Conservation (phyloP, 2,888 invertebrate species). For the Xestobium rufovillosum region DNA sequence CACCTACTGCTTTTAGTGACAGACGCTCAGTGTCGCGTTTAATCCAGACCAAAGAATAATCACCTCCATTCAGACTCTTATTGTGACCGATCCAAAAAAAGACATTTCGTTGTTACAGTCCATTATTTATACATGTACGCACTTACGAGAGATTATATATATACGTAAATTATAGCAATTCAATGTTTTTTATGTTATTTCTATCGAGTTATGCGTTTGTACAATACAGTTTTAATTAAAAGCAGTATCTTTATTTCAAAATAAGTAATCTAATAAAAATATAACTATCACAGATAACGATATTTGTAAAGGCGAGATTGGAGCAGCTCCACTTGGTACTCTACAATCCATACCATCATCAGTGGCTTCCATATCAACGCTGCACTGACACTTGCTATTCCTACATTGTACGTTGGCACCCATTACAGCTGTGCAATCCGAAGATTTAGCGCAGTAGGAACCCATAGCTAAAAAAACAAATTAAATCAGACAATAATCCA, state of each 20-base stretch:
- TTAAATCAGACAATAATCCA: neutral
- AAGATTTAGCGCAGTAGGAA: slow-evolving; percentile 16
- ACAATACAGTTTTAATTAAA: slow-evolving; percentile 9
- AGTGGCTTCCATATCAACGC: slow-evolving; percentile 11
- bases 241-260: no score
- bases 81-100: slow-evolving; percentile 15
- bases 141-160: no score
- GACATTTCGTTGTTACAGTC: slow-evolving; percentile 10
- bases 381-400: slow-evolving; percentile 22
- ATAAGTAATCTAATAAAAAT: no score
- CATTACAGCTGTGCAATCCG: slow-evolving; percentile 16
- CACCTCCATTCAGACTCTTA: slow-evolving; percentile 26
- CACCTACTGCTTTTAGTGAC: slow-evolving; percentile 40
- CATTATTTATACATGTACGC: slow-evolving; percentile 20
- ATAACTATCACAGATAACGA: no score
- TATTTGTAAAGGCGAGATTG: slow-evolving; percentile 11
- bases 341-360: slow-evolving; percentile 12
- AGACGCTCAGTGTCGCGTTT: slow-evolving; percentile 27
- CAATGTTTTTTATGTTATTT: slow-evolving; percentile 26
- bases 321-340: neutral
- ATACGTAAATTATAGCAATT: no score
- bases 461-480: slow-evolving; percentile 19
- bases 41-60: slow-evolving; percentile 35
- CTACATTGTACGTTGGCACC: slow-evolving; percentile 14
- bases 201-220: slow-evolving; percentile 29